phyloP scores from a whole-genome alignment of 2,797 vertebrate genomes.

The Chaenodraco wilsoni region DNA sequence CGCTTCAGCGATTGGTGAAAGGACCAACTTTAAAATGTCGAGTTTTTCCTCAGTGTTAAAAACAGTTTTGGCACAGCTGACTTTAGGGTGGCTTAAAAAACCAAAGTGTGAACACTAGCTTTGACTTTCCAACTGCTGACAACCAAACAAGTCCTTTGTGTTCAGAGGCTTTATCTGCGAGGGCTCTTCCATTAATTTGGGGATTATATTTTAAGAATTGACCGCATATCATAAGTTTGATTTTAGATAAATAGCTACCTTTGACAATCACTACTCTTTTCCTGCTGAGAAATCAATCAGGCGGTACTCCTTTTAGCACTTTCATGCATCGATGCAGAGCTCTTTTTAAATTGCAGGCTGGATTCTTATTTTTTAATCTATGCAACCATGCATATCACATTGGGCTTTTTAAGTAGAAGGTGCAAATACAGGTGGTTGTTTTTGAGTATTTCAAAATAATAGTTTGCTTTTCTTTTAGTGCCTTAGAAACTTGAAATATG shows the following conservation, averaged over 20 bases:
- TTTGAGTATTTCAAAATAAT: background rate
- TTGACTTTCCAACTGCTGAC: slow-evolving; percentile 46
- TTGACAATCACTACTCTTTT: slow-evolving; percentile 44
- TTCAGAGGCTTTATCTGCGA: slow-evolving; percentile 27
- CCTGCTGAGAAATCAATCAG: slow-evolving; percentile 51
- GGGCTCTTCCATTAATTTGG: slow-evolving; percentile 20
- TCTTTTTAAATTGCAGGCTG: slow-evolving; percentile 12
- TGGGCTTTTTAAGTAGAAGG: slow-evolving; percentile 39
- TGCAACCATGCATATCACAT: slow-evolving; percentile 42
- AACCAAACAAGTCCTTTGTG: slow-evolving; percentile 37
- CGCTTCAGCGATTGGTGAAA: slow-evolving; percentile 84
- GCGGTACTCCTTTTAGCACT: slow-evolving; percentile 49
- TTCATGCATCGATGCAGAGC: slow-evolving; percentile 23
- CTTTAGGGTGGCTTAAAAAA: slow-evolving; percentile 2
- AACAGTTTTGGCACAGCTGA: background rate
- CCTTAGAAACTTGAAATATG: slow-evolving; percentile 23
- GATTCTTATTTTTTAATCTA: slow-evolving; percentile 49
- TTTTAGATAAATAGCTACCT: slow-evolving; percentile 22
- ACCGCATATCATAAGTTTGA: slow-evolving; percentile 5
- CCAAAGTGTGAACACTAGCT: slow-evolving; percentile 35
- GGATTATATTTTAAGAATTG: slow-evolving; percentile 6
- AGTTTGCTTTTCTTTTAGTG: background rate
- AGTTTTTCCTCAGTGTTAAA: background rate
- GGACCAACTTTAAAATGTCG: background rate
- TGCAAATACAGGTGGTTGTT: background rate